Base-by-base conservation (phyloP, 1,140 invertebrate genomes). In the Xylocopa sonorina region DNA sequence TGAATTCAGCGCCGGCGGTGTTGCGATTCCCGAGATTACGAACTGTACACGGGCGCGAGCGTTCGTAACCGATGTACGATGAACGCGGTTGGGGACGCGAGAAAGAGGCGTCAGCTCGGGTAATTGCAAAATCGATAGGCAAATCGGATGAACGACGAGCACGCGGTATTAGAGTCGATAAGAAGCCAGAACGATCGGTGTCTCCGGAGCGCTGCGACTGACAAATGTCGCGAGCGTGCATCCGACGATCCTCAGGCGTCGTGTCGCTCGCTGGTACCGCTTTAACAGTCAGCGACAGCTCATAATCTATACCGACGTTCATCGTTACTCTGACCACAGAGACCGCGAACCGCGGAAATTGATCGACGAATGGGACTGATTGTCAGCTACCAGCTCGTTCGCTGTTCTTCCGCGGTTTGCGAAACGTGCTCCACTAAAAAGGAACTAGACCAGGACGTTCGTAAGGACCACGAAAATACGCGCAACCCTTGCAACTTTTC, bases 101-200 rank as follows among this genome's bases (percentile, higher is more conserved):
- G n/a, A 7, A 7, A 32, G 18, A 24, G 21, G 9, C 12, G 12
- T 64, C 10, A 5, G 6, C 29, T 32, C 3, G 16, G n/a, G 41
- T 50, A 43, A 32, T 48, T 62, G 71, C n/a, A 73, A 62, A 50
- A 38, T 60, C 71, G 71, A 73, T 73, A 63, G 43, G 41, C 16
- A 50, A 63, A 62, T 73, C 43, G 55, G 58, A 41, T 50, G 21
- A 32, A 46, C 16, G 14, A 58, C 38, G 62, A 12, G 62, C 43
- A 43, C 62, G 38, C 18, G 38, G 41, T 64, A 46, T 27, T 29
- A 24, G 21, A 50, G 41, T 58, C 41, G 69, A 24, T 48, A 48
- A 50, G 48, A 68, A 48, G 21, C 16, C 24, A 6, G 38, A 27
- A 46, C 34, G 62, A 63, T 43, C 62, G 14, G 34, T 21, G 38